These are phyloP conservation scores for Passerculus sandwichensis DNA, from an alignment of 2,797 vertebrate genomes.

Conservation along the genomic window DNA sequence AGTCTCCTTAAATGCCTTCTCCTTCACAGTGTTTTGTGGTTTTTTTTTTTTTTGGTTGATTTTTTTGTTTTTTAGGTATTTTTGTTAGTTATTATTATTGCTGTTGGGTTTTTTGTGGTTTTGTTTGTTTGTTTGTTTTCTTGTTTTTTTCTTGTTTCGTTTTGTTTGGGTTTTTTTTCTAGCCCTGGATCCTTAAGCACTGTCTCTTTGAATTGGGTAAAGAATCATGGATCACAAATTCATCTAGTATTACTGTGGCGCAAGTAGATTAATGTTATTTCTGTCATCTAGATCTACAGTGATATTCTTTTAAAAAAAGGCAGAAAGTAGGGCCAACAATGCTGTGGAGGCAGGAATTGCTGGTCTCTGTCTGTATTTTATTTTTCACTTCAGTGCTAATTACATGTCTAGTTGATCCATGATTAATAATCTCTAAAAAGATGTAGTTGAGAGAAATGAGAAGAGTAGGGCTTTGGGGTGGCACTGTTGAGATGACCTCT, in stretches of 20 bases:
- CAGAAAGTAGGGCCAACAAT: neutral
- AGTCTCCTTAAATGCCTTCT: neutral
- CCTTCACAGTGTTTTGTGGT: fast-evolving
- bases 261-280: neutral
- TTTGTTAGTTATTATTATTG: neutral
- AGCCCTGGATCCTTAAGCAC: neutral
- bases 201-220: neutral
- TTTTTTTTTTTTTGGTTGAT: neutral
- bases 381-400: neutral
- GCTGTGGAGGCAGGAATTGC: neutral
- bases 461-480: neutral
- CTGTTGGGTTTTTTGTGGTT: neutral
- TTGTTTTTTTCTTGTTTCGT: neutral
- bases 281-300: neutral
- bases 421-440: neutral
- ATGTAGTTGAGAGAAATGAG: neutral
- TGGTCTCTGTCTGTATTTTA: neutral
- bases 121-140: neutral
- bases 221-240: neutral
- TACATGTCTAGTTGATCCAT: neutral
- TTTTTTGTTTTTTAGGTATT: neutral
- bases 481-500: neutral
- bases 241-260: neutral
- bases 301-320: neutral
- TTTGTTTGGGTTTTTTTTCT: neutral